Evolutionary conservation across 2,797 vertebrate species (phyloP), one percentile per base, ranked within the genome.

Genomic region (Sebastes itinus): DNA sequence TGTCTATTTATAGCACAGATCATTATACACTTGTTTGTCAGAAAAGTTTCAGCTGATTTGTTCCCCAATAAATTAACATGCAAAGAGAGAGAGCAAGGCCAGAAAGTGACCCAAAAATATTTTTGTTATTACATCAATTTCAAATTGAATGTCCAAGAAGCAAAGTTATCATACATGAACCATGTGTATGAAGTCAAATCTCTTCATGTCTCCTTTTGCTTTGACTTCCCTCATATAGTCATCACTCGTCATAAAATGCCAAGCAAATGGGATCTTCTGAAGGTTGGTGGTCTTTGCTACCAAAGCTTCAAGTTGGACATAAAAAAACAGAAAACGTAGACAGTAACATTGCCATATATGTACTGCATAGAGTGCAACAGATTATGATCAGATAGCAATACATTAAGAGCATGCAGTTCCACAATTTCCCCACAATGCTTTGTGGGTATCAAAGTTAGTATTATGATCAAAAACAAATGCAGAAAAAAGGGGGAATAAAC

Each of bases 141-240:
- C 2, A 13, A 62, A 67, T 16, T 28, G 2, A 28, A 74, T 9
- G 2, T 28, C 27, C 16, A 20, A 28, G 42, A 59, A 66, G 1
- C 10, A 62, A 20, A n/a, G 27, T 20, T 1, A 20, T 0, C n/a
- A 56, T 88, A 98, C 97, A 97, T 98, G 97, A 89, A 98, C 95
- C 97, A 98, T 97, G 89, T 98, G 96, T 90, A 98, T 97, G 80
- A 98, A 97, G 86, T 97, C 96, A 95, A 96, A 98, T 78, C 87
- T 97, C 91, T 95, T 95, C 76, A 87, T 3, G 2, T 88, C 91
- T 68, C 91, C 89, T 90, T 94, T 92, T 38, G 85, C 92, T 94
- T 96, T 95, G 28, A 87, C 80, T 69, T 92, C 78, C 58, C 71
- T 90, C 67, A 86, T 80, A 84, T 96, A 98, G 82, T 97, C 96